Conservation (phyloP, 1,140 invertebrate genomes). For the Drosophila nebulosa region DNA sequence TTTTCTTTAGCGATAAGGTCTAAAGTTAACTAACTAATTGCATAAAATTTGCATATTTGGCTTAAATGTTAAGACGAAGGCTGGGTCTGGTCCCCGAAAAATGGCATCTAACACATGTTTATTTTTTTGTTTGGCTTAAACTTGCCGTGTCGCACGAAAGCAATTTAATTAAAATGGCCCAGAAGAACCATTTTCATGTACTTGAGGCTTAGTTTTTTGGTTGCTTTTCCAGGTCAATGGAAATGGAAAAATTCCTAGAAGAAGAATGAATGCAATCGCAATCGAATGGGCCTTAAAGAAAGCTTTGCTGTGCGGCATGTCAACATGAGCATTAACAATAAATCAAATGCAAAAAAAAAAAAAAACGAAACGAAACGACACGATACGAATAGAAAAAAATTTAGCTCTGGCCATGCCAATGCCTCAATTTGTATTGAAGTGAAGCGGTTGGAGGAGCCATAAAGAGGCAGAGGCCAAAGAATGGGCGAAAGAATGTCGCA, state of each 20-base stretch:
- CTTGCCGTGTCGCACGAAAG: conserved; percentile 55
- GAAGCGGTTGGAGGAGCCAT: not conserved
- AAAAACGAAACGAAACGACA: too few relatives aligned
- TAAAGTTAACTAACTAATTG: conserved; percentile 31
- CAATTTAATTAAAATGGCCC: conserved; percentile 55
- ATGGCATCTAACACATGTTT: not conserved
- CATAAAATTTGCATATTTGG: conserved; percentile 25
- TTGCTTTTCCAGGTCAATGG: conserved; percentile 49
- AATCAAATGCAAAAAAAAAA: conserved; percentile 61
- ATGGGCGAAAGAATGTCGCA: conserved; percentile 65
- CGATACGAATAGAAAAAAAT: not conserved
- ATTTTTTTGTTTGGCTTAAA: conserved; percentile 17
- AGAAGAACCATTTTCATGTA: conserved; percentile 6
- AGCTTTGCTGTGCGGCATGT: conserved; percentile 66
- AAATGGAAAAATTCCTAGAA: not conserved
- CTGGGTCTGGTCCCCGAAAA: not conserved
- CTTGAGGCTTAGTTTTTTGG: not conserved
- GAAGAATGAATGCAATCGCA: conserved; percentile 34
- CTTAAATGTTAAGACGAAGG: not conserved
- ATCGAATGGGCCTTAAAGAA: conserved; percentile 48
- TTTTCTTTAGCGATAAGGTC: conserved; percentile 26
- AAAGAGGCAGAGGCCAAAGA: conserved; percentile 5
- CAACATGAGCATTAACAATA: conserved; percentile 71
- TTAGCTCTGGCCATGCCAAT: conserved; percentile 24
- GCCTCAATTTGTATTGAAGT: conserved; percentile 58